Evolutionary conservation across 2,797 vertebrate species (phyloP), one percentile per base, ranked within the genome.

Genomic region (Sarcoramphus papa): DNA sequence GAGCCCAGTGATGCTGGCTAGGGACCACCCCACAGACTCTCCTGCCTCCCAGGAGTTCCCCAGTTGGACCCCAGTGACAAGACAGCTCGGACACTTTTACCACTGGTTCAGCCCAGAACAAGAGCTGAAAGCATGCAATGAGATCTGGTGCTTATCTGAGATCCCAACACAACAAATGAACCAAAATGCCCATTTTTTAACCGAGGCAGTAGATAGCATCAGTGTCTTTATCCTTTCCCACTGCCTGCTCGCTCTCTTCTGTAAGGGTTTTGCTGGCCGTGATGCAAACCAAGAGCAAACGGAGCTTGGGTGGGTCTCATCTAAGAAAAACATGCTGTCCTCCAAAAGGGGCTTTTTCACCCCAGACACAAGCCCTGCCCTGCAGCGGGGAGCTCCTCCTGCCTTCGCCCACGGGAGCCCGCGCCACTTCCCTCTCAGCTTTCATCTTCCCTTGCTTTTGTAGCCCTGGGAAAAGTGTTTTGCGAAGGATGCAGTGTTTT

Each of bases 371-470:
- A 92, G 54, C 79, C 79, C 72, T 88, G 85, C 60, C 78, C 92
- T 24, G 0, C 85, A 68, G 85, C 37, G 0, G 91, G 90, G 88
- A 77, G 75, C 91, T 94, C 72, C 81, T 77, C 76, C 92, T 0
- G 4, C 89, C 93, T 92, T 91, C 0, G 0, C 78, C 92, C 84
- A 87, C 23, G 0, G 91, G 84, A 96, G 54, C 84, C 84, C 13
- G 3, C 3, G 0, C 40, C 1, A 4, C 81, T 95, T 93, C 89
- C 79, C 5, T 0, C 92, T 69, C 92, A 0, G 27, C 95, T 85
- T 94, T 97, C 94, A 89, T 84, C 96, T 97, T 79, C 7, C 7
- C 56, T 85, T 97, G 88, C 93, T 93, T 97, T 95, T 93, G 84
- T 77, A 96, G 88, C 75, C 64, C 82, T 78, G 67, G 92, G 68